phyloP scores from a whole-genome alignment of 2,113 vertebrate genomes.

The Pollimyrus isidori region DNA sequence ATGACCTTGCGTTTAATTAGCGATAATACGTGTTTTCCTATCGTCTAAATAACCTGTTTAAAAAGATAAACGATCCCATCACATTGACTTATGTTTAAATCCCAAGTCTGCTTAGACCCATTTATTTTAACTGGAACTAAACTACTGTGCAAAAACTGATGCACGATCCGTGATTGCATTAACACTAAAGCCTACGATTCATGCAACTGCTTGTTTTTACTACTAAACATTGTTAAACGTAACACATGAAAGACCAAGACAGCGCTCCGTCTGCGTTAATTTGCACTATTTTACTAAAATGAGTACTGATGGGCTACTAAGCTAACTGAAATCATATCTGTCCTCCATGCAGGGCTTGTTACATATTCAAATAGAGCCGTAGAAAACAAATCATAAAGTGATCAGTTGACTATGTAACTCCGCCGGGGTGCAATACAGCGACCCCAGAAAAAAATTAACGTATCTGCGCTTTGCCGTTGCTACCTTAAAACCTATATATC shows the following conservation, averaged over 20 bases:
- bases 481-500: background rate
- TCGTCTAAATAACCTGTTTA: background rate
- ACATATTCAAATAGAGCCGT: background rate
- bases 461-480: background rate
- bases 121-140: background rate
- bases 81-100: background rate
- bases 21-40: slow-evolving; percentile 5
- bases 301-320: background rate
- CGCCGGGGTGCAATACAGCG: background rate
- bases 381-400: background rate
- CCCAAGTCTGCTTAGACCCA: background rate
- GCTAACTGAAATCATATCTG: background rate
- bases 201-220: background rate
- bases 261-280: background rate
- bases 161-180: background rate
- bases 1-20: background rate
- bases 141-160: background rate
- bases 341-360: background rate
- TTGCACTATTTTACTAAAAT: background rate
- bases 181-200: background rate
- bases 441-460: background rate
- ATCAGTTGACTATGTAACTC: background rate
- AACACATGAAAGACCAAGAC: background rate
- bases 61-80: background rate
- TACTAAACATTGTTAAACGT: background rate